These are phyloP conservation scores for Resseliella maxima DNA, from an alignment of 2,888 invertebrate genomes.

Conservation along the genomic window DNA sequence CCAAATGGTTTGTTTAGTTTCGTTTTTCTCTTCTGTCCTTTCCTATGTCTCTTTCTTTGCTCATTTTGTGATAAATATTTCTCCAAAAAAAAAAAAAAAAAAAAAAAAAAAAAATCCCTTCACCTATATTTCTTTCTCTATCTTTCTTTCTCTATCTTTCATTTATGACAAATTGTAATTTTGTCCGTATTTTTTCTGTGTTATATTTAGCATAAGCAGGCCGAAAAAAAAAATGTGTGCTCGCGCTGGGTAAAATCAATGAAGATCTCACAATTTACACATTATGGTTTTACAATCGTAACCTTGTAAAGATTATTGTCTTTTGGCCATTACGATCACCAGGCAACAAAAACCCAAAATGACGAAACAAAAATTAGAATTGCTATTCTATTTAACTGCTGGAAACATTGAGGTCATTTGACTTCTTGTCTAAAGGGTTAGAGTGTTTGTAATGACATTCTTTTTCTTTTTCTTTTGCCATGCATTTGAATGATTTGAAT, in stretches of 20 bases:
- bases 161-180: not conserved
- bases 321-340: not conserved
- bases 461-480: not conserved
- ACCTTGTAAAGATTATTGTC: slow-evolving; percentile 47
- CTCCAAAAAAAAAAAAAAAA: too few species aligned
- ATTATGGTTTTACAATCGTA: slow-evolving; percentile 49
- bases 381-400: slow-evolving; percentile 25
- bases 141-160: not conserved
- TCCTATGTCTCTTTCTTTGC: not conserved
- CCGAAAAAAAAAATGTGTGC: not conserved
- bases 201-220: slow-evolving; percentile 14
- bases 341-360: not conserved
- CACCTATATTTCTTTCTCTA: slow-evolving; percentile 7
- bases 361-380: not conserved
- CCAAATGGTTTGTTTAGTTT: slow-evolving; percentile 55
- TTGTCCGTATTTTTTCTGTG: not conserved
- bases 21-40: not conserved
- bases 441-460: not conserved
- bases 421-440: slow-evolving; percentile 50
- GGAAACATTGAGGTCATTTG: slow-evolving; percentile 51
- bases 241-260: not conserved
- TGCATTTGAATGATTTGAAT: slow-evolving; percentile 1
- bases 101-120: slow-evolving; percentile 15
- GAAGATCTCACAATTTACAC: not conserved
- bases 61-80: not conserved